These are phyloP conservation scores for Planiliza haematocheilus DNA, from an alignment of 2,113 vertebrate genomes.

Conservation along the genomic window DNA sequence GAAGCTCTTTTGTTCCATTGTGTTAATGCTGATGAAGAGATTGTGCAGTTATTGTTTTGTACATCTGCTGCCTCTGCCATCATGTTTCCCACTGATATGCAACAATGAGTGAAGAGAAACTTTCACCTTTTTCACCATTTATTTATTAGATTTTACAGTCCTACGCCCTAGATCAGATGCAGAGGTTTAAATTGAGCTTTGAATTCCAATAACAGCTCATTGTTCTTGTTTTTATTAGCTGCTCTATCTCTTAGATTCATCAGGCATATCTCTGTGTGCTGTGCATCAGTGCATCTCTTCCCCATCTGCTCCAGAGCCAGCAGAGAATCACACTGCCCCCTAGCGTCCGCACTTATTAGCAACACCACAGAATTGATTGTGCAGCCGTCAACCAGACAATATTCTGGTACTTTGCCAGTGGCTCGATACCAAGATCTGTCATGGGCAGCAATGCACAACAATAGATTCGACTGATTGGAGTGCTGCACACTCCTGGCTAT, in stretches of 20 bases:
- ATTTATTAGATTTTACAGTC: conserved; percentile 51
- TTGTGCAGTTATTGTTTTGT: conserved; percentile 50
- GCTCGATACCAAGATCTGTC: conserved; percentile 80
- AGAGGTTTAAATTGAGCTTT: conserved; percentile 59
- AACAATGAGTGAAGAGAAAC: conserved; percentile 40
- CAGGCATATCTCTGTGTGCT: conserved; percentile 46
- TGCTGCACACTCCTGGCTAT: conserved; percentile 69
- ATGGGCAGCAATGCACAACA: conserved; percentile 77
- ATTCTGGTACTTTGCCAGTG: conserved; percentile 78
- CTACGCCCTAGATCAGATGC: conserved; percentile 49
- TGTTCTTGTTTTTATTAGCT: conserved; percentile 71
- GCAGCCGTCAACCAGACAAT: conserved; percentile 75
- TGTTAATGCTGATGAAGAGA: conserved; percentile 46
- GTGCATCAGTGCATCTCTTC: conserved; percentile 57
- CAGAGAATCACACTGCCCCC: conserved; percentile 83
- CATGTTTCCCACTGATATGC: conserved; percentile 49
- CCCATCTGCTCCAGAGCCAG: conserved; percentile 36
- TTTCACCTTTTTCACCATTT: conserved; percentile 46
- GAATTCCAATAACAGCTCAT: conserved; percentile 67
- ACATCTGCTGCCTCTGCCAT: conserved; percentile 42
- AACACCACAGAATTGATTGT: conserved; percentile 66
- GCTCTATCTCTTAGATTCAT: conserved; percentile 72
- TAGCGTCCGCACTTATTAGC: conserved; percentile 42
- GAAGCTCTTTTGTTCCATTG: conserved; percentile 48
- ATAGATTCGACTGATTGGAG: conserved; percentile 82